phyloP scores from a whole-genome alignment of 2,888 invertebrate species.

The Mythimna albipuncta region DNA sequence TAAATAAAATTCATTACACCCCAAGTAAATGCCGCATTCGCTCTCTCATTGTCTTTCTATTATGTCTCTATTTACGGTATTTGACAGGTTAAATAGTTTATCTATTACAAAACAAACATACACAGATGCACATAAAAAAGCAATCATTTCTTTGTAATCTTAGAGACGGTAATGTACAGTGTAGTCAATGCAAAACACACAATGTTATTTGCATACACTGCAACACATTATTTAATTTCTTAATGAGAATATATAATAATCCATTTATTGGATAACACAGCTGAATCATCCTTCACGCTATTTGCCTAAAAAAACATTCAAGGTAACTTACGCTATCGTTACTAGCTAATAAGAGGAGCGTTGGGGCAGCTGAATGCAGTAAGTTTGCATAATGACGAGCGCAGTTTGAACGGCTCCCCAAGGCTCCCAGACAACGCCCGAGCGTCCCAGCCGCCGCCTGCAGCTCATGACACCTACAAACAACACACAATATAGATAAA shows the following conservation, averaged over 20 bases:
- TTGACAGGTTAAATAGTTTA: no score
- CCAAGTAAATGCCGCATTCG: no score
- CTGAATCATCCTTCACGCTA: conserved; percentile 44
- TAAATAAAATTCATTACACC: no score
- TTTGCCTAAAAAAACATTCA: conserved; percentile 43
- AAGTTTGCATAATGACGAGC: conserved; percentile 85
- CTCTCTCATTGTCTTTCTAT: no score
- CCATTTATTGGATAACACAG: conserved; percentile 37
- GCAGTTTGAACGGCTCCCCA: conserved; percentile 84
- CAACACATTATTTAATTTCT: neutral
- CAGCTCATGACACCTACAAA: conserved; percentile 84
- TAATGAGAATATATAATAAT: conserved; percentile 7
- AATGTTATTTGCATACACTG: conserved; percentile 10
- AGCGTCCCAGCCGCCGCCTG: conserved; percentile 86
- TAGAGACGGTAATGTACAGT: neutral
- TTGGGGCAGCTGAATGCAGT: conserved; percentile 83
- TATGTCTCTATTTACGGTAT: no score
- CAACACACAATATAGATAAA: conserved; percentile 48
- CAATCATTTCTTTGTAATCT: neutral
- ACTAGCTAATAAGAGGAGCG: conserved; percentile 84
- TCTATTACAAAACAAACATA: no score
- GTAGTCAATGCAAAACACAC: neutral
- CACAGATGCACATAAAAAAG: no score
- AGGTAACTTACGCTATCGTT: conserved; percentile 85
- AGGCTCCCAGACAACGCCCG: conserved; percentile 84